phyloP scores from a whole-genome alignment of 2,113 vertebrate genomes.

The Camelus dromedarius region DNA sequence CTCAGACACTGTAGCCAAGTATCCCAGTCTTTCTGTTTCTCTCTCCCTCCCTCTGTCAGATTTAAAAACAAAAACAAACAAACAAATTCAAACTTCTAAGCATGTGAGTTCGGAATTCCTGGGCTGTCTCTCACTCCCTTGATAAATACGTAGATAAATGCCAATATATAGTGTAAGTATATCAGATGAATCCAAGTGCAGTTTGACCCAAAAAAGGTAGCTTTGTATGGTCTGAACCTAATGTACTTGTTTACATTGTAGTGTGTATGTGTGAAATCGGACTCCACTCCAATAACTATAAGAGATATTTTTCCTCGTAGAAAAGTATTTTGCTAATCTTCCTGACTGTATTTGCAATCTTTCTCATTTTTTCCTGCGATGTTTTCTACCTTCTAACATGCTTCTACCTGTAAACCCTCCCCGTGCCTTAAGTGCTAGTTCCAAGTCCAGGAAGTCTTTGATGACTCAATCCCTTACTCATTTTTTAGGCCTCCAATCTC shows the following conservation, averaged over 20 bases:
- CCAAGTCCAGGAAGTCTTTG: neutral
- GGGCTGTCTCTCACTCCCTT: neutral
- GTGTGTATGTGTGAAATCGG: neutral
- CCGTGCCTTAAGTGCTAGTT: neutral
- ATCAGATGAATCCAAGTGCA: neutral
- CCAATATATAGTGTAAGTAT: neutral
- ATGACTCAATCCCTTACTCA: neutral
- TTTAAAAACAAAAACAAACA: neutral
- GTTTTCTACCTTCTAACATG: neutral
- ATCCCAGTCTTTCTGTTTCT: neutral
- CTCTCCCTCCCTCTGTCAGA: neutral
- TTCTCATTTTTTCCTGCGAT: neutral
- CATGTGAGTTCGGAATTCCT: neutral
- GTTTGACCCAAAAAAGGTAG: neutral
- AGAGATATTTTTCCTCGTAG: neutral
- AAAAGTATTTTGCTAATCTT: neutral
- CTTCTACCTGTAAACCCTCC: neutral
- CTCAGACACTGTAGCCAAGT: neutral
- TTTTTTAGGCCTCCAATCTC: neutral
- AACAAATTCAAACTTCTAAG: neutral
- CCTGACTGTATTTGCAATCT: neutral
- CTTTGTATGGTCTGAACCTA: neutral
- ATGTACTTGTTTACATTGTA: neutral
- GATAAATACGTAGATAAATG: neutral
- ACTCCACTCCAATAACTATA: neutral